Percentiles rank a stretch among this genome's conserved stretches.
Conservation (phyloP, 2,113 vertebrate genomes). For the Rhynchomys soricoides region DNA sequence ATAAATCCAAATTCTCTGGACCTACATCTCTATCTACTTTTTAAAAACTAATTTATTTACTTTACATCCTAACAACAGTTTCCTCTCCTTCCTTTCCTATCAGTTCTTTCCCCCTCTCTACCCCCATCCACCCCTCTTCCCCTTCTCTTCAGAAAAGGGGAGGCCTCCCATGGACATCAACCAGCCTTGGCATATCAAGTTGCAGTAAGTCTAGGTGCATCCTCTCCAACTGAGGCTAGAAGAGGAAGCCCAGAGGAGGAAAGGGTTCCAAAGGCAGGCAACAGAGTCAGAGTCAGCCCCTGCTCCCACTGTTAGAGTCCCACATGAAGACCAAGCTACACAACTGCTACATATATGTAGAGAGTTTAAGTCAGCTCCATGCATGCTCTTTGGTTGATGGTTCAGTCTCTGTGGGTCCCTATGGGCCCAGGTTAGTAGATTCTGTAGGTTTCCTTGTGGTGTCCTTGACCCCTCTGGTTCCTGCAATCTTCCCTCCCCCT, state of each 20-base stretch:
- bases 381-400: not conserved
- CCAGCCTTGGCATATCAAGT: not conserved
- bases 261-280: not conserved
- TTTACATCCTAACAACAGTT: not conserved
- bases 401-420: not conserved
- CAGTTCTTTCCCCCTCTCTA: not conserved
- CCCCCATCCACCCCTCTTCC: not conserved
- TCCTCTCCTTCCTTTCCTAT: not conserved
- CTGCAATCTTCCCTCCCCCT: not conserved
- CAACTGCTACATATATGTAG: not conserved
- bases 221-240: not conserved
- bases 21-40: not conserved
- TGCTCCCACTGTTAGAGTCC: not conserved
- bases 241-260: not conserved
- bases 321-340: not conserved
- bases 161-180: not conserved
- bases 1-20: not conserved
- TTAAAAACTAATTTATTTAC: not conserved
- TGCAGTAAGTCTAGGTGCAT: not conserved
- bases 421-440: not conserved
- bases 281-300: not conserved
- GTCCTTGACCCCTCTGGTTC: not conserved
- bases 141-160: not conserved
- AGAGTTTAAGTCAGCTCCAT: not conserved
- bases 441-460: not conserved